Conservation (phyloP, 2,888 invertebrate species). For the Xestia xanthographa region DNA sequence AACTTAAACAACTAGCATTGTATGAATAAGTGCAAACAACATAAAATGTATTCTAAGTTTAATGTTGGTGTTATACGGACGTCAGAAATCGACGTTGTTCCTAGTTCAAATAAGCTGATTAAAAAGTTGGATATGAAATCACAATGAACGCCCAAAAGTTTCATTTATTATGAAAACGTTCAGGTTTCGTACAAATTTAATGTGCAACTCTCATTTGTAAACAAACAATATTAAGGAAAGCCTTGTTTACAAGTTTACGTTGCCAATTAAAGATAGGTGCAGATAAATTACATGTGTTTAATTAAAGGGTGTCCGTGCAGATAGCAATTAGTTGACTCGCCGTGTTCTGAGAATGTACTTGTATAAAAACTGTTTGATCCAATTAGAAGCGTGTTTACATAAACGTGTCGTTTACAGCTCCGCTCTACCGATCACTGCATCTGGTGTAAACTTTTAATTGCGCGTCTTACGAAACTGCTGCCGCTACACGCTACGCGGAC, state of each 20-base stretch:
- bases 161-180: slow-evolving; percentile 34
- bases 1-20: not conserved
- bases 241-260: slow-evolving; percentile 22
- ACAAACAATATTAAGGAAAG: slow-evolving; percentile 5
- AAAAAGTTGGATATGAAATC: slow-evolving; percentile 72
- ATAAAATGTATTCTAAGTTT: slow-evolving; percentile 38
- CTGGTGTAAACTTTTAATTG: slow-evolving; percentile 81
- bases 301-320: slow-evolving; percentile 51
- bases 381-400: slow-evolving; percentile 78
- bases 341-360: slow-evolving; percentile 43
- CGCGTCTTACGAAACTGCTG: slow-evolving; percentile 63
- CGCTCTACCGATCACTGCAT: slow-evolving; percentile 74
- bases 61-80: slow-evolving; percentile 49
- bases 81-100: slow-evolving; percentile 66
- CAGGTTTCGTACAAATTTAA: slow-evolving; percentile 17
- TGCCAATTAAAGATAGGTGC: slow-evolving; percentile 17
- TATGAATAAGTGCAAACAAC: slow-evolving; percentile 4
- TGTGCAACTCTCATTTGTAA: slow-evolving; percentile 17
- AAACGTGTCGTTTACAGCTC: slow-evolving; percentile 76
- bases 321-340: slow-evolving; percentile 62
- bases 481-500: slow-evolving; percentile 54
- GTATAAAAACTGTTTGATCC: slow-evolving; percentile 68
- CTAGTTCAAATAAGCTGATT: slow-evolving; percentile 72
- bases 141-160: slow-evolving; percentile 65
- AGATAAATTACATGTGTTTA: slow-evolving; percentile 60